phyloP scores from a whole-genome alignment of 2,888 invertebrate species.

The Baronia brevicornis region DNA sequence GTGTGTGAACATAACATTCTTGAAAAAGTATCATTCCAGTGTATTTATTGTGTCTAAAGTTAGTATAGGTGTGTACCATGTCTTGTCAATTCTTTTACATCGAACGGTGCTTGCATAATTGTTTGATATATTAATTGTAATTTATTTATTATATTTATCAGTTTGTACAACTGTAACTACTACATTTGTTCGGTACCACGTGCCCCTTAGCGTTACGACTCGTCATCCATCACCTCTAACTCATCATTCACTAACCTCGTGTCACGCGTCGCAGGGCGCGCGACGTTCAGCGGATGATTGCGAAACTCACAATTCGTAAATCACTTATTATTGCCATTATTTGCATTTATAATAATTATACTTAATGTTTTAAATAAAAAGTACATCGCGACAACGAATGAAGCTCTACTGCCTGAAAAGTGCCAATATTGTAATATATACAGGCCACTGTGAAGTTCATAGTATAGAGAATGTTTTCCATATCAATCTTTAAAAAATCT shows the following conservation, averaged over 20 bases:
- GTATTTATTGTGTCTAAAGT: conserved; percentile 67
- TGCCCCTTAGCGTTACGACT: too few relatives aligned
- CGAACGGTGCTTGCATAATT: conserved; percentile 52
- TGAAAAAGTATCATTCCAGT: conserved; percentile 73
- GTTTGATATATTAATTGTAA: conserved; percentile 48
- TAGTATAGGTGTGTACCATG: conserved; percentile 66
- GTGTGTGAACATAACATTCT: conserved; percentile 65
- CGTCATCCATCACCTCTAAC: too few relatives aligned
- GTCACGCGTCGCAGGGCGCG: conserved; percentile 1
- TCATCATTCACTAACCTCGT: too few relatives aligned
- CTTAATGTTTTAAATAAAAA: conserved; percentile 51
- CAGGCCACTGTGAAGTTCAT: conserved; percentile 16
- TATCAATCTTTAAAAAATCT: conserved; percentile 16
- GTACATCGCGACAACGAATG: conserved; percentile 38
- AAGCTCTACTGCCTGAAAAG: conserved; percentile 43
- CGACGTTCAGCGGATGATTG: conserved; percentile 2
- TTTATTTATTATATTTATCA: conserved; percentile 46
- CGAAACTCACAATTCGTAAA: conserved; percentile 33
- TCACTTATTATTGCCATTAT: conserved; percentile 67
- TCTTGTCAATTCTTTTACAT: conserved; percentile 31
- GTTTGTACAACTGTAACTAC: conserved; percentile 48
- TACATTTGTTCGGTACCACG: conserved; percentile 24
- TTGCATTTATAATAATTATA: conserved; percentile 73
- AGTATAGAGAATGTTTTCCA: conserved; percentile 20
- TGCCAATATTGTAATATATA: conserved; percentile 40